Evolutionary conservation across 2,113 vertebrate species (phyloP), one percentile per base, ranked within the genome.

Genomic region (Marmota monax): DNA sequence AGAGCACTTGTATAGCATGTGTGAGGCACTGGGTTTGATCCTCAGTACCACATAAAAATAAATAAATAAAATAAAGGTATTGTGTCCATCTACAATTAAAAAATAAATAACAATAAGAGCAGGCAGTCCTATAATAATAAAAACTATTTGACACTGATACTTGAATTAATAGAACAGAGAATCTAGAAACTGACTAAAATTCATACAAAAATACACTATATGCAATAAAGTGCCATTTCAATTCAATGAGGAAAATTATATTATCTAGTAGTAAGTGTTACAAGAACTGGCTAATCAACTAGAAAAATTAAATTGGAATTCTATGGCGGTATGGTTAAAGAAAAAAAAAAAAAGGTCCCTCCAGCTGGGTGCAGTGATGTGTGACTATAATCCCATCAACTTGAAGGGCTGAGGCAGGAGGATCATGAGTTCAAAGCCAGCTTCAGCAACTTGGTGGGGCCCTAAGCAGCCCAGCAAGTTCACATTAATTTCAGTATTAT

Each of bases 211-310:
- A 16, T 79, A 72, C 1, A 37, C 7, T 29, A 5, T 78, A 45
- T 58, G 20, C 39, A n/a, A 83, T 20, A 79, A 88, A 20, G n/a
- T 74, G 16, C 42, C 61, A 65, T 78, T 84, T 92, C 56, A 79
- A 78, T 72, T 92, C 65, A 92, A 32, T 67, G 37, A 96, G 65
- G 39, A 92, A 95, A 89, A 89, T 63, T 56, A 76, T 25, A 73
- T 39, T 39, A 45, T 63, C 25, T 45, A 84, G 53, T n/a, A 92
- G 65, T 78, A 88, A 72, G 20, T 92, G 29, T 53, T 83, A 67
- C 0, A 77, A 45, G 11, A 88, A 88, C 42, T 78, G 37, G 45
- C 29, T 79, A 91, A 84, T 27, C 51, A 90, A 73, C 1, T 58
- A 10, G 53, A 78, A 94, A 93, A 88, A 86, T 12, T 90, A 72